Evolutionary conservation across 2,797 vertebrate species (phyloP).

Genomic region (Oreochromis mossambicus): DNA sequence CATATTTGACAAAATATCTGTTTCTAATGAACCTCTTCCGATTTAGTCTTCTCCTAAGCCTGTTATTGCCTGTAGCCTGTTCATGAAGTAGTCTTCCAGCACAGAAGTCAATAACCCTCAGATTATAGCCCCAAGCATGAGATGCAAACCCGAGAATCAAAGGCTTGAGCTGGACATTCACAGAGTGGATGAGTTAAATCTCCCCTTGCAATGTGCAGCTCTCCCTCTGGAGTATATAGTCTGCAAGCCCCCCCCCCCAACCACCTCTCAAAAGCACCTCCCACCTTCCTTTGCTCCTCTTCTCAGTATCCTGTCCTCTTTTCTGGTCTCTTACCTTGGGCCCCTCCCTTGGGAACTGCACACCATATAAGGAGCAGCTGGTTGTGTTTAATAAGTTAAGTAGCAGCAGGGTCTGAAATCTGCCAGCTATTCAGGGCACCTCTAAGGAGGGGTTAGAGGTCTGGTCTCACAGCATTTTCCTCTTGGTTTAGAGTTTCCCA

Average conservation of each 20-base stretch:
- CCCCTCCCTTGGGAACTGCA: conserved; percentile 52
- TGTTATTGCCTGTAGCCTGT: neutral
- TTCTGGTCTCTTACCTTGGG: neutral
- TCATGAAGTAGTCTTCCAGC: neutral
- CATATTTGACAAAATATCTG: neutral
- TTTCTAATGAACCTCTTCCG: neutral
- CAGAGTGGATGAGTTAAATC: conserved; percentile 9
- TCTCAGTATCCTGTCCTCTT: conserved; percentile 15
- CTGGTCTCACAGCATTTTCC: conserved; percentile 48
- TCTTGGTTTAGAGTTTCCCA: conserved; percentile 64
- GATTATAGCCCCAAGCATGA: neutral
- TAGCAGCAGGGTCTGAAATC: conserved; percentile 30
- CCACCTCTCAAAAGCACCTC: conserved; percentile 13
- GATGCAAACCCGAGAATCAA: neutral
- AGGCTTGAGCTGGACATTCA: neutral
- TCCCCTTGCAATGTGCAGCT: conserved; percentile 24
- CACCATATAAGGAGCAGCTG: conserved; percentile 66
- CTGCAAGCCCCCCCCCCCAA: conserved; percentile 20
- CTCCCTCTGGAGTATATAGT: conserved; percentile 46
- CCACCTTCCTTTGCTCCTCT: conserved; percentile 34
- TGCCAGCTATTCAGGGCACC: conserved; percentile 68
- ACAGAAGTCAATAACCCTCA: neutral
- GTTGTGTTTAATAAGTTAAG: conserved; percentile 24
- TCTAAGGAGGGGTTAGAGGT: neutral
- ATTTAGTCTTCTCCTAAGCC: neutral